Evolutionary conservation across 2,888 invertebrate species (phyloP), one percentile per base, ranked within the genome.

Genomic region (Drosophila prostipennis): DNA sequence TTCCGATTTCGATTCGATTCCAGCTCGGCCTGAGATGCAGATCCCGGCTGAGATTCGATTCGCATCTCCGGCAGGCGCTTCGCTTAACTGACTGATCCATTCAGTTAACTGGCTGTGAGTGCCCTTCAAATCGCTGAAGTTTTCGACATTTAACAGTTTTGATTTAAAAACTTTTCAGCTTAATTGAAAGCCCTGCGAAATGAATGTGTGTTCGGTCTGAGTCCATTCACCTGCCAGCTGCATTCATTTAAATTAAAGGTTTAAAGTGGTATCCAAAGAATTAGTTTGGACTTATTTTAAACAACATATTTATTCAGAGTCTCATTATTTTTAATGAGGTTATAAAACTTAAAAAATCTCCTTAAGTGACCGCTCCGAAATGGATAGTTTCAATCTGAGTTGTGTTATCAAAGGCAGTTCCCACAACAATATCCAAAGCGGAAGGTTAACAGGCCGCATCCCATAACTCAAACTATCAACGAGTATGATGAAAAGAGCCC

Each of bases 401-500:
- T 39, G 29, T 23, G 7, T 3, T 16, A 43, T 42, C 40, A 29
- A 23, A 26, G 14, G 26, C 5, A 1, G 29, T 69, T 56, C 67
- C 67, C 67, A 67, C 48, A 11, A 37, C 19, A 19, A 19, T 23
- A 14, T 40, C 52, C 68, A 14, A 40, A 61, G 45, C 54, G 40
- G 53, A 68, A 26, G 53, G 51, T 34, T 56, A 55, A 71, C 60
- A 60, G 55, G 54, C 39, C 64, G 56, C 36, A 54, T 39, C 48
- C 49, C 75, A 87, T 82, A 73, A 87, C 51, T 82, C 77, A 87
- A 87, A 58, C 39, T 65, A 72, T 64, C 67, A 74, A 67, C 57
- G 40, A 68, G 48, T 39, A 63, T 68, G 74, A 68, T 72, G 58
- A 68, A 73, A 72, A 73, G 52, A 29, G 26, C 14, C 2, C 37